These are phyloP conservation scores for Knipowitschia caucasica DNA, from an alignment of 2,797 vertebrate genomes.

Conservation along the genomic window DNA sequence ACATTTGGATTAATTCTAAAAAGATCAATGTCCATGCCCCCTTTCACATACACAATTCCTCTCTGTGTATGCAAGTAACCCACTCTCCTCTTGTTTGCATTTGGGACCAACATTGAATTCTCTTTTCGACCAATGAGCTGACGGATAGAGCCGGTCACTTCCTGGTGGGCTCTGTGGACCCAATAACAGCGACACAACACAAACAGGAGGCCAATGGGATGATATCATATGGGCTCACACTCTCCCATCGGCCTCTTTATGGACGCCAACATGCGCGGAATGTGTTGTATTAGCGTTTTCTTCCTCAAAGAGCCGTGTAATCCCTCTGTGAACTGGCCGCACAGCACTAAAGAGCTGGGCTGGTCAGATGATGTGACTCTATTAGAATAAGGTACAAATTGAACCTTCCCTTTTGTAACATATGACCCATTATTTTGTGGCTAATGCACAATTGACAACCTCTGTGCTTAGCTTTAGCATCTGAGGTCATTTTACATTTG, in stretches of 20 bases:
- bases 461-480: too few relatives aligned
- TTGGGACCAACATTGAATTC: slow-evolving; percentile 48
- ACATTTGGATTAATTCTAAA: background rate
- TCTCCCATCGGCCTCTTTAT: slow-evolving; percentile 38
- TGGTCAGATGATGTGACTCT: slow-evolving; percentile 34
- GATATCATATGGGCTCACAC: slow-evolving; percentile 67
- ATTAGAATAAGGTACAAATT: too few relatives aligned
- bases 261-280: slow-evolving; percentile 72
- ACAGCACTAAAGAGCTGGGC: slow-evolving; percentile 47
- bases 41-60: slow-evolving; percentile 6
- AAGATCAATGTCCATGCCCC: slow-evolving; percentile 11
- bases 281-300: slow-evolving; percentile 76
- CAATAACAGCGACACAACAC: slow-evolving; percentile 33
- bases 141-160: slow-evolving; percentile 64
- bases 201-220: slow-evolving; percentile 67
- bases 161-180: slow-evolving; percentile 60
- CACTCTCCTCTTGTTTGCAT: slow-evolving; percentile 56
- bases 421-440: too few relatives aligned
- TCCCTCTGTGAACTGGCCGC: slow-evolving; percentile 69
- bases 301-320: slow-evolving; percentile 68
- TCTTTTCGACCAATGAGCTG: slow-evolving; percentile 58
- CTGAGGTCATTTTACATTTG: too few relatives aligned
- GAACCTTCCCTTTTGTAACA: too few relatives aligned
- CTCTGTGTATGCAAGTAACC: slow-evolving; percentile 28
- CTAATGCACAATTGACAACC: too few relatives aligned